A percentile compares a stretch with the other conserved stretches of the same genome.
These are phyloP conservation scores for Cryptops parisi DNA, from an alignment of 2,888 invertebrate genomes.

Conservation along the genomic window DNA sequence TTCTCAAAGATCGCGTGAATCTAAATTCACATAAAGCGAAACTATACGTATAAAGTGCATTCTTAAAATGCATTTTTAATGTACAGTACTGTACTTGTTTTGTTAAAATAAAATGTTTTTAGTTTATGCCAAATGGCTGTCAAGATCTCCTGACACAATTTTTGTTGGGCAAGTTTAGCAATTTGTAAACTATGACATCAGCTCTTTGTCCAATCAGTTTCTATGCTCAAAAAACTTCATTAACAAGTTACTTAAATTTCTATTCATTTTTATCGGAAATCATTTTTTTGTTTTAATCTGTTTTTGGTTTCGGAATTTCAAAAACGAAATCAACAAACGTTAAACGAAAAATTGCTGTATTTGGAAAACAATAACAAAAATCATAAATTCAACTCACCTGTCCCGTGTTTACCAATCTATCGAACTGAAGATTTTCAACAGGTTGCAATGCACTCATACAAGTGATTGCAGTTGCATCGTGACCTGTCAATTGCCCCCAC, in stretches of 20 bases:
- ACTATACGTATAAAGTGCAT: no score
- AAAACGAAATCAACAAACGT: background rate
- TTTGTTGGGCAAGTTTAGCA: no score
- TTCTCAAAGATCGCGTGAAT: no score
- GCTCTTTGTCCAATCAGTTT: background rate
- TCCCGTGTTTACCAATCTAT: conserved; percentile 18
- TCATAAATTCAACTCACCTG: conserved; percentile 12
- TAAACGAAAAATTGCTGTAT: background rate
- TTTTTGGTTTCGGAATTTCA: background rate
- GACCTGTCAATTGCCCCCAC: conserved; percentile 16
- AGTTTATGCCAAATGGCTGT: no score
- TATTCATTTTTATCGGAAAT: background rate
- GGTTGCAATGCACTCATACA: conserved; percentile 15
- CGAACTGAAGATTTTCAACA: conserved; percentile 17
- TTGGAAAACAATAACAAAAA: background rate
- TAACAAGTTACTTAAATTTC: background rate
- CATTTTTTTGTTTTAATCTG: background rate
- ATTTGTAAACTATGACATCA: no score
- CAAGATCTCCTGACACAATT: no score
- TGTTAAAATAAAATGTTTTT: background rate
- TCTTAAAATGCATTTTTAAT: no score
- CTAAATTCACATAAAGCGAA: no score
- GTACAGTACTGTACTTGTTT: no score
- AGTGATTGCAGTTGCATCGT: conserved; percentile 13
- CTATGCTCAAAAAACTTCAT: background rate